phyloP scores from a whole-genome alignment of 2,888 invertebrate genomes.

The Iphiclides podalirius region DNA sequence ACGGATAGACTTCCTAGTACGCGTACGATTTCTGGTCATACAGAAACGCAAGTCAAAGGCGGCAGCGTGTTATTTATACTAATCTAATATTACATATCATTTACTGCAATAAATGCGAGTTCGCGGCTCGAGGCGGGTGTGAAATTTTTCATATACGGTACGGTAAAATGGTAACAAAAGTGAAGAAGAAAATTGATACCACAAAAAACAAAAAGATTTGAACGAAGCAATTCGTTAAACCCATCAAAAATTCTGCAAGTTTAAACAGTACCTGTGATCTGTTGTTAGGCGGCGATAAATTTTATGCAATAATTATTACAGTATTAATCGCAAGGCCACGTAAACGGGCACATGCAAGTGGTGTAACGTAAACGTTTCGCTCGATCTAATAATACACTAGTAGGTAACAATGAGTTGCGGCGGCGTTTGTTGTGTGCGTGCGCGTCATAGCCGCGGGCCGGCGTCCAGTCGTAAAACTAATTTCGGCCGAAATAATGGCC shows the following conservation, averaged over 20 bases:
- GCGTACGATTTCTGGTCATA: constrained; percentile 21
- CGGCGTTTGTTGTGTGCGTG: constrained; percentile 59
- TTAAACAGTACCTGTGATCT: no score
- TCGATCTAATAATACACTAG: constrained; percentile 67
- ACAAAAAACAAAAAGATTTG: no score
- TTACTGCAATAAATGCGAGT: no score
- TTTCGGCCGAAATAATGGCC: constrained; percentile 56
- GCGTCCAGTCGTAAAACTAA: constrained; percentile 71
- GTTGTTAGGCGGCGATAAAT: no score
- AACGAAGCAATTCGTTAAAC: no score
- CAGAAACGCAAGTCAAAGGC: not conserved
- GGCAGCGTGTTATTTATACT: not conserved
- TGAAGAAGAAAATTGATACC: no score
- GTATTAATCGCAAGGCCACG: constrained; percentile 55
- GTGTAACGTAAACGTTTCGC: constrained; percentile 57
- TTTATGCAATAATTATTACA: constrained; percentile 34
- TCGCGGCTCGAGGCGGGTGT: no score
- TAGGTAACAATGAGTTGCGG: constrained; percentile 63
- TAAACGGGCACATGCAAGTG: constrained; percentile 53
- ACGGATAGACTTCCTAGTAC: constrained; percentile 56
- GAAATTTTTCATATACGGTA: no score
- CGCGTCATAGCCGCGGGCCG: constrained; percentile 59
- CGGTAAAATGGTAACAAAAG: no score
- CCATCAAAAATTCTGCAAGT: no score
- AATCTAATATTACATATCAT: no score